Conservation (phyloP, 2,888 invertebrate species). For the Heliconius hortense region DNA sequence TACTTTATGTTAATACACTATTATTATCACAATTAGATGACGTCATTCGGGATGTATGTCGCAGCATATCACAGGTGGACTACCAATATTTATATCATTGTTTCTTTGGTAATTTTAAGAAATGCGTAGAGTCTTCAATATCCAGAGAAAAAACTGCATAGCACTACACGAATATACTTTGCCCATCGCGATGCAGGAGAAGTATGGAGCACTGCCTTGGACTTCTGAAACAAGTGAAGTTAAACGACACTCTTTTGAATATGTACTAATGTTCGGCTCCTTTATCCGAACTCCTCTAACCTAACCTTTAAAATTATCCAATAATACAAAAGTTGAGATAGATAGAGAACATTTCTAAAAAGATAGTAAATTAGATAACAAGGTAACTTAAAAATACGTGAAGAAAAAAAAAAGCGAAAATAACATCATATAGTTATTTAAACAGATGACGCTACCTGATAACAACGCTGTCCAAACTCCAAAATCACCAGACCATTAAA, state of each 20-base stretch:
- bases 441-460: slow-evolving; percentile 16
- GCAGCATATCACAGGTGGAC: background rate
- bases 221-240: background rate
- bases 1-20: background rate
- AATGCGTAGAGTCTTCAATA: background rate
- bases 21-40: background rate
- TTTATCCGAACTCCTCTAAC: no score
- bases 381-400: no score
- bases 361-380: background rate
- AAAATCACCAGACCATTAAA: slow-evolving; percentile 23
- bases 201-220: background rate
- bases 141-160: background rate
- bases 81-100: background rate
- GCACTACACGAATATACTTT: background rate
- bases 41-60: background rate
- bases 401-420: background rate
- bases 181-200: no score
- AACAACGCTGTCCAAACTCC: slow-evolving; percentile 7
- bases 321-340: no score
- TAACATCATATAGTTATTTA: background rate
- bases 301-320: background rate
- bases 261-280: background rate
- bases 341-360: background rate
- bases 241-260: background rate
- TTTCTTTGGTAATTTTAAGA: background rate